These are phyloP conservation scores for Megastigmus dorsalis DNA, from an alignment of 2,888 invertebrate genomes.

Conservation along the genomic window DNA sequence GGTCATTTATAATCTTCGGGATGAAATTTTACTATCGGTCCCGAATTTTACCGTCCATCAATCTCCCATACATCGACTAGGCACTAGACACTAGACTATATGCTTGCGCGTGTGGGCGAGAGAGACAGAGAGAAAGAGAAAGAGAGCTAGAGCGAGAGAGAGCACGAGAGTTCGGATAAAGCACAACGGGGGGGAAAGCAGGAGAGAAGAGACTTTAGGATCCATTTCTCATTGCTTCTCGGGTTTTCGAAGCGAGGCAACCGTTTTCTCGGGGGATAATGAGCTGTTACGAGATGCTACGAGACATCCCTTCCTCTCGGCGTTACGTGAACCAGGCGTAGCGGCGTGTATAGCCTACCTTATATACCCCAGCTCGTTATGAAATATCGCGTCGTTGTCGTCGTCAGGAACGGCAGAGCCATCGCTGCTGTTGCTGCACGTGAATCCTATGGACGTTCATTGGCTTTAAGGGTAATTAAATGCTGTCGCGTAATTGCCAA, in stretches of 20 bases:
- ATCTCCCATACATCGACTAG: slow-evolving; percentile 14
- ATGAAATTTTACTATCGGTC: slow-evolving; percentile 47
- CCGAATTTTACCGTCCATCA: slow-evolving; percentile 43
- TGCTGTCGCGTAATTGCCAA: too few species aligned
- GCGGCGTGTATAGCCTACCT: too few species aligned
- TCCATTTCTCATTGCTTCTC: slow-evolving; percentile 43
- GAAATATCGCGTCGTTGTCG: too few species aligned
- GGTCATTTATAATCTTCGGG: slow-evolving; percentile 45
- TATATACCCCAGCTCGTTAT: slow-evolving; percentile 31
- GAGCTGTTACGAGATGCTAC: slow-evolving; percentile 38
- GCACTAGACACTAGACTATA: too few species aligned
- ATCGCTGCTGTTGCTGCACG: too few species aligned
- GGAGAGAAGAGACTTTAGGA: slow-evolving; percentile 2
- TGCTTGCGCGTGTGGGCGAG: background rate
- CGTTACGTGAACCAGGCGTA: slow-evolving; percentile 24
- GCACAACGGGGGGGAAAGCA: background rate
- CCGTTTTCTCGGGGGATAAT: slow-evolving; percentile 37
- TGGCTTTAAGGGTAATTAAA: too few species aligned
- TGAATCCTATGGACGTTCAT: too few species aligned
- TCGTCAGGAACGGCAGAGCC: too few species aligned
- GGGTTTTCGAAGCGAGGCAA: background rate
- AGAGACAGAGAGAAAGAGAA: background rate
- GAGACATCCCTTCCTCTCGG: too few species aligned
- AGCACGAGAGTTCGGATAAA: background rate
- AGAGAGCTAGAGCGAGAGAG: background rate